These are phyloP conservation scores for Danio kyathit DNA, from an alignment of 2,797 vertebrate genomes.

Conservation along the genomic window DNA sequence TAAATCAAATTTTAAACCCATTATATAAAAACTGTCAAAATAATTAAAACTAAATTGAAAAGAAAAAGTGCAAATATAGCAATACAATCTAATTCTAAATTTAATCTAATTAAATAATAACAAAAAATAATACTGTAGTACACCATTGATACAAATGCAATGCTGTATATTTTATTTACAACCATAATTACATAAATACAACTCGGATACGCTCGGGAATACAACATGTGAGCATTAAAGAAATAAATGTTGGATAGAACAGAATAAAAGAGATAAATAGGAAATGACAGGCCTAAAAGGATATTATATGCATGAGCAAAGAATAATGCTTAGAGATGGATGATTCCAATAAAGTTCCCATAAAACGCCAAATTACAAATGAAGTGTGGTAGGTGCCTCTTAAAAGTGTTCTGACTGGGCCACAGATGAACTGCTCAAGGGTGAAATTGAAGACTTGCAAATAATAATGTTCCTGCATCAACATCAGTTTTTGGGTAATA, in stretches of 20 bases:
- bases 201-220: not conserved
- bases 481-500: not conserved
- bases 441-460: conserved; percentile 10
- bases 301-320: conserved; percentile 10
- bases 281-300: not conserved
- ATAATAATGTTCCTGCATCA: conserved; percentile 10
- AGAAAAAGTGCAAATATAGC: no score
- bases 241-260: not conserved
- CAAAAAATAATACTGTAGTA: no score
- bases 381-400: conserved; percentile 9
- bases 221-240: not conserved
- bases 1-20: no score
- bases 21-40: no score
- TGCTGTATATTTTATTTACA: no score
- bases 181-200: no score
- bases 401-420: conserved; percentile 29
- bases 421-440: conserved; percentile 24
- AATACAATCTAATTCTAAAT: no score
- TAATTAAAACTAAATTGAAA: no score
- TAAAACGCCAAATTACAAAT: conserved; percentile 32
- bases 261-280: conserved; percentile 14
- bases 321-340: conserved; percentile 22
- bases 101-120: no score
- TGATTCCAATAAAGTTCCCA: conserved; percentile 30
- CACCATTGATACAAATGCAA: no score